phyloP scores from a whole-genome alignment of 2,888 invertebrate species.

The Cantharis rufa region DNA sequence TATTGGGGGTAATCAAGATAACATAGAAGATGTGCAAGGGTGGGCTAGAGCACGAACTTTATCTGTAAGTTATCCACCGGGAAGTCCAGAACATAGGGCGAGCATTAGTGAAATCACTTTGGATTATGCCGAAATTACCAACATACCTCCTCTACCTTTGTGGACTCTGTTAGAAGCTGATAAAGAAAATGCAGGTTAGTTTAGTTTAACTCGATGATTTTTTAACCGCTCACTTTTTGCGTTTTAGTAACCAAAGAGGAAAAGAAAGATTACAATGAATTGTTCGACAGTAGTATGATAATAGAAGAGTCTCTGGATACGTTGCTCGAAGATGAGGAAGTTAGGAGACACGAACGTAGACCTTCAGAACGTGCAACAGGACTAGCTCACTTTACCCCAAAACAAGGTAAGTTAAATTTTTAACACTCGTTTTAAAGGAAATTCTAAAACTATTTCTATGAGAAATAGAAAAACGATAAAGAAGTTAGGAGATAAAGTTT shows the following conservation, averaged over 20 bases:
- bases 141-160: conserved; percentile 96
- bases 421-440: no score
- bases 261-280: conserved; percentile 80
- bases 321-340: conserved; percentile 72
- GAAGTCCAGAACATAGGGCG: conserved; percentile 79
- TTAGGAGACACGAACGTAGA: conserved; percentile 54
- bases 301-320: conserved; percentile 85
- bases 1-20: conserved; percentile 59
- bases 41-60: conserved; percentile 90
- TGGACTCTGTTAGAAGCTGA: conserved; percentile 97
- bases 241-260: conserved; percentile 54
- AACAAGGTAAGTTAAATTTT: conserved; percentile 62
- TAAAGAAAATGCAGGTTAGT: conserved; percentile 69
- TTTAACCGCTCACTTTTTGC: background rate
- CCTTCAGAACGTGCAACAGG: conserved; percentile 52
- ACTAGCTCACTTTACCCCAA: conserved; percentile 84
- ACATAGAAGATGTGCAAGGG: conserved; percentile 61
- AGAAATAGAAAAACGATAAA: no score
- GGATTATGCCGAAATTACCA: conserved; percentile 94
- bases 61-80: conserved; percentile 83
- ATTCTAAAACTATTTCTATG: no score
- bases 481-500: no score
- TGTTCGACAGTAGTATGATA: conserved; percentile 78
- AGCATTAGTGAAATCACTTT: conserved; percentile 85
- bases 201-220: background rate